Base-by-base conservation (phyloP, 2,113 vertebrate genomes). In the Romanogobio albipinnatus region DNA sequence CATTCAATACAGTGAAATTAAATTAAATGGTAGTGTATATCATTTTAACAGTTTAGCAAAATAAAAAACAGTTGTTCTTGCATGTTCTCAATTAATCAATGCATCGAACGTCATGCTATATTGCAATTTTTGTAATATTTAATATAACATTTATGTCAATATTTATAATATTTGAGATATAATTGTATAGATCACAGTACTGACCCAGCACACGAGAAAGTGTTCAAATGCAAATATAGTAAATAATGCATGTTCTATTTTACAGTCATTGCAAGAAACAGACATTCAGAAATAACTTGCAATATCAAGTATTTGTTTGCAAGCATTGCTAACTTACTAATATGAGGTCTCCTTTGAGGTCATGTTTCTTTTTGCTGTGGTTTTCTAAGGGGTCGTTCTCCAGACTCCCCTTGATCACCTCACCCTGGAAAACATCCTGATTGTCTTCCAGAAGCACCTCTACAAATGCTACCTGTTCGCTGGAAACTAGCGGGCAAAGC, bases 381-480 rank as follows among this genome's bases (percentile, higher is more conserved):
- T 74, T 85, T n/a, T 76, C 91, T 22, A 87, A 19, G n/a, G 61
- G 22, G 64, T 79, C 88, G 78, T 85, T 29, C 62, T 76, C 89
- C 85, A 58, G 43, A 70, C 84, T 86, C 45, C 91, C 82, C 86
- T 93, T 92, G 87, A 96, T 73, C 91, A 95, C 86, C 49, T 95
- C 91, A 0, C 95, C 95, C 47, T 91, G 94, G 29, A 96, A 87
- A 56, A 93, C 81, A 62, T 91, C 87, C 83, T 87, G 84, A 82
- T 87, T 92, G 64, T 92, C 90, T 87, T 90, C 88, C 77, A 93
- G 78, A 33, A 91, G 90, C n/a, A 95, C 92, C 90, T 95, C 94
- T 85, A 95, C 91, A 87, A 91, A 84, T 5, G 94, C 95, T 36
- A 94, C 89, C 88, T 92, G 90, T 71, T 94, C 90, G 10, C 91